phyloP scores from a whole-genome alignment of 2,888 invertebrate species.

The Copidosoma aretas region DNA sequence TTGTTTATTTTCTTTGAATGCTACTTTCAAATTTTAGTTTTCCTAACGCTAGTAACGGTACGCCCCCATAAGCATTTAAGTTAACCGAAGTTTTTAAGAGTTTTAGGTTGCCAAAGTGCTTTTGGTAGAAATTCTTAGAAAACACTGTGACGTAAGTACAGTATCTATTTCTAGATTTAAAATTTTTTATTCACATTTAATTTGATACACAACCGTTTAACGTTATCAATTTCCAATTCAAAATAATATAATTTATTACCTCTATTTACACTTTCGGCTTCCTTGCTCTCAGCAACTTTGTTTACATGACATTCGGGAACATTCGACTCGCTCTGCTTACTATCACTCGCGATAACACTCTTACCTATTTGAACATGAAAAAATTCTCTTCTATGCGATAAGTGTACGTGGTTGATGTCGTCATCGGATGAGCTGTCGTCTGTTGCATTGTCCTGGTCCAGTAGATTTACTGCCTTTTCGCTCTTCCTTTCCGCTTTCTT shows the following conservation, averaged over 20 bases:
- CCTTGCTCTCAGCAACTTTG: neutral
- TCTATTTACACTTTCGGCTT: neutral
- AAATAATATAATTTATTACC: neutral
- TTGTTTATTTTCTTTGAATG: conserved; percentile 9
- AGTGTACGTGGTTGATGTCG: neutral
- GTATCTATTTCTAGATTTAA: conserved; percentile 21
- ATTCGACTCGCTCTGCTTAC: no score
- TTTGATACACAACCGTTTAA: neutral
- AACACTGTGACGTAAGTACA: conserved; percentile 25
- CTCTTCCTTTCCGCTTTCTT: neutral
- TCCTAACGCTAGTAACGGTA: conserved; percentile 22
- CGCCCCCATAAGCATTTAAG: conserved; percentile 24
- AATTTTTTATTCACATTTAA: neutral
- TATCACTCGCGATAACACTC: no score
- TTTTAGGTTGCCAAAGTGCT: conserved; percentile 1
- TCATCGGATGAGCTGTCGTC: neutral
- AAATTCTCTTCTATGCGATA: neutral
- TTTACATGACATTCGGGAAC: neutral
- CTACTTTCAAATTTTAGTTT: conserved; percentile 21
- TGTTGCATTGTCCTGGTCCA: neutral
- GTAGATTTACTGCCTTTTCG: neutral
- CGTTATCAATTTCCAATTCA: neutral
- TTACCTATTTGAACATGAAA: neutral
- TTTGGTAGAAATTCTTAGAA: conserved; percentile 23
- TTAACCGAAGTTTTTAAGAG: neutral